Base-by-base conservation (phyloP, 2,797 vertebrate genomes). In the Scleropages formosus region DNA sequence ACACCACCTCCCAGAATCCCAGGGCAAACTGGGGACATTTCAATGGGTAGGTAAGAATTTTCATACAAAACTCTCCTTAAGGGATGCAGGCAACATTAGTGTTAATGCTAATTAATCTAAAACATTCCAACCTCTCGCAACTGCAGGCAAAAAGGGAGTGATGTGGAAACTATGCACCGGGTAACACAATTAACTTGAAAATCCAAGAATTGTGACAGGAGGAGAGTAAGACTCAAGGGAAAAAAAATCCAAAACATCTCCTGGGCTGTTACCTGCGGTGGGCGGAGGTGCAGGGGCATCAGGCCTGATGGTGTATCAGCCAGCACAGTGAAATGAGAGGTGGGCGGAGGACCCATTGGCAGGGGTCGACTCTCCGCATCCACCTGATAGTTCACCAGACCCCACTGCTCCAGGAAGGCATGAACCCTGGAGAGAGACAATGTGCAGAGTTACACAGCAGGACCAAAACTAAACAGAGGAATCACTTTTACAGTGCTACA, bases 381-480 rank as follows among this genome's bases (percentile, higher is more conserved):
- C 53, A 99, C 97, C 78, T 99, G 97, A 85, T 99, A 98, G 83
- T 99, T 99, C 47, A 98, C 95, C 75, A 99, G 92, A 20, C 97
- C 97, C 97, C 97, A 98, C 84, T 99, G 97, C 89, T 98, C 97
- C 90, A 99, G 84, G 80, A 98, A 98, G 0, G 97, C 97, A 10
- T 98, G 97, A 0, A 95, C 97, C 82, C 97, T 98, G 56, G 12
- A 1, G 15, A 15, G 20, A 62, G 62, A 62, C 18, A 12, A 39
- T 39, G 31, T 39, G 6, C 31, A 2, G 6, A 39, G 31, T 39
- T 2, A 39, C 31, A 39, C 6, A 39, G 31, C 31, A 39, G 6
- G 31, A 39, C 31, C 6, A 39, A 39, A 39, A 39, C 31, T 39
- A 39, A n/a, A 58, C 11, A 58, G 53, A 53, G 53, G 10, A 58